Conservation (phyloP, 2,113 vertebrate species). For the Delphinapterus leucas region DNA sequence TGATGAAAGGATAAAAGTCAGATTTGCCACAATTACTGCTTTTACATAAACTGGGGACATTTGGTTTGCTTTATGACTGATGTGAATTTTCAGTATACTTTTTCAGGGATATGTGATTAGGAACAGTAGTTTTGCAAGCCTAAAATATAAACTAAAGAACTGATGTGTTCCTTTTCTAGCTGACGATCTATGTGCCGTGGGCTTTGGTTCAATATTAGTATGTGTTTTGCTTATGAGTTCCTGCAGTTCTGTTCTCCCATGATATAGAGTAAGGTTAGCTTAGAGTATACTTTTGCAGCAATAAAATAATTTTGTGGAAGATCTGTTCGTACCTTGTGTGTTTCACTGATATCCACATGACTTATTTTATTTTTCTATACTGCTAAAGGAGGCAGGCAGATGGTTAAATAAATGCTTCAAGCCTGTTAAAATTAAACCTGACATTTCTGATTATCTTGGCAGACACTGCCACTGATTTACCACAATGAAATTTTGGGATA, state of each 20-base stretch:
- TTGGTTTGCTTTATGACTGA: neutral
- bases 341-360: neutral
- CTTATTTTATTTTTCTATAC: neutral
- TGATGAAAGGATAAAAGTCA: neutral
- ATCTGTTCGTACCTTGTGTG: neutral
- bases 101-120: neutral
- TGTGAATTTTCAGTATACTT: neutral
- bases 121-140: neutral
- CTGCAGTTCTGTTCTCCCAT: neutral
- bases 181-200: neutral
- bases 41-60: neutral
- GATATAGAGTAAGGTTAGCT: neutral
- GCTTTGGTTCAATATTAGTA: neutral
- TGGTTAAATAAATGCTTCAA: constrained; percentile 53
- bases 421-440: constrained; percentile 53
- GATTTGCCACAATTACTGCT: neutral
- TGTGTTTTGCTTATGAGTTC: neutral
- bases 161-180: neutral
- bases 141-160: neutral
- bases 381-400: neutral
- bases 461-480: constrained; percentile 30
- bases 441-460: constrained; percentile 54
- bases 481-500: neutral
- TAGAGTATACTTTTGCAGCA: constrained; percentile 10
- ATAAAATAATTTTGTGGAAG: neutral